Evolutionary conservation across 1,140 invertebrate genomes (phyloP), one percentile per base, ranked within the genome.

Genomic region (Zaprionus vittiger): DNA sequence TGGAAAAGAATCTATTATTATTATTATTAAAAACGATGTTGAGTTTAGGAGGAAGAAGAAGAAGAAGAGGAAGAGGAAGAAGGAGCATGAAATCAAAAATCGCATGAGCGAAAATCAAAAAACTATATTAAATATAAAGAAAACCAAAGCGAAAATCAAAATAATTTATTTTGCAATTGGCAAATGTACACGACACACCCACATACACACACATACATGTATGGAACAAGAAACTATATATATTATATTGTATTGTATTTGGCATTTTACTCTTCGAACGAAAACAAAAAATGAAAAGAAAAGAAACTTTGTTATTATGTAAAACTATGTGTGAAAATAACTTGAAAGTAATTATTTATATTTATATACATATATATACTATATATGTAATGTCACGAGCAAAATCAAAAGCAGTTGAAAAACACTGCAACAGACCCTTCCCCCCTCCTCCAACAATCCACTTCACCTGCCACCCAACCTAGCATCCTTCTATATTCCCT

Each of bases 261-360:
- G 68, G 73, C 60, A 77, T 77, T 82, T 80, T 79, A 79, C 77
- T 80, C 63, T 74, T 73, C 70, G 49, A 73, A 81, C 68, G 44
- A 70, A 71, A 77, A 70, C 52, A 77, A 49, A 49, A 20, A 44
- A 17, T 5, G 1, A 6, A 44, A 44, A 44, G n/a, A 22, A 52
- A 22, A 52, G 47, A 52, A 52, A 73, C 62, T 72, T 84, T 69
- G 61, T 72, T 79, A 73, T 79, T 83, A 89, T 79, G 75, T 74
- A 76, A 80, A 86, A 86, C 71, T 83, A 77, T 83, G 76, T 86
- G 78, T 89, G 77, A 80, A 86, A 81, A 86, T 61, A 77, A 62
- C 65, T 69, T 74, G 61, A 57, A 74, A 57, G 60, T 69, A 74
- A 74, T 74, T 74, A 69, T 74, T 74, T 73, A 78, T 68, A 67